Evolutionary conservation across 2,888 invertebrate species (phyloP), one percentile per base, ranked within the genome.

Genomic region (Drosophila melanocephala): DNA sequence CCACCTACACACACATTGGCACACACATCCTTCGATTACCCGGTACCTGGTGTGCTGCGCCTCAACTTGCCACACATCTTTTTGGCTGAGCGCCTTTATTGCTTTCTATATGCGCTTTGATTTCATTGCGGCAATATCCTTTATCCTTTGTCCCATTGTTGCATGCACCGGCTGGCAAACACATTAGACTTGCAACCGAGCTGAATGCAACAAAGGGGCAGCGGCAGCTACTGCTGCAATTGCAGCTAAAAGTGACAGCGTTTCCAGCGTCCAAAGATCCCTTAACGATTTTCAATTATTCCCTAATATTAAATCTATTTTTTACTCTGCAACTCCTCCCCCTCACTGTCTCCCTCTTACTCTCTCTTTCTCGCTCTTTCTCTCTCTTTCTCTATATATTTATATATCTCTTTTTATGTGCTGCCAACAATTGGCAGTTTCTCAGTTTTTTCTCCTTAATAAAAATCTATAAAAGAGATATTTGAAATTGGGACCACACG

Each of bases 111-210:
- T 80, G 78, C 75, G 85, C 79, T 84, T 88, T 88, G 89, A 90
- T 90, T 90, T 87, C 87, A 80, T 89, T 90, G 87, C 89, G 90
- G 87, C 90, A 90, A 78, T 72, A 83, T 82, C 76, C 86, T 81
- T 81, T 82, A 79, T 81, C 81, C 80, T 75, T 87, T 87, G 88
- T 82, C 61, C 62, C 80, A 77, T 89, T 90, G 87, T 89, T 89
- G 87, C 87, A 82, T 88, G 83, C 88, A 88, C 90, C 87, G 90
- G 81, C 88, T 90, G 87, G 87, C 89, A 81, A 84, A 84, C 90
- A 89, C 90, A 90, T 90, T 88, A 86, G 75, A 81, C 62, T 67
- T 77, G 78, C 79, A 81, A 68, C 73, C 69, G 55, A 59, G 70
- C 64, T 64, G 59, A 66, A 72, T 37, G 57, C 37, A 51, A 35